A percentile compares a stretch with the other conserved stretches of the same genome.
Conservation (phyloP, 2,888 invertebrate genomes). For the Dryococelus australis region DNA sequence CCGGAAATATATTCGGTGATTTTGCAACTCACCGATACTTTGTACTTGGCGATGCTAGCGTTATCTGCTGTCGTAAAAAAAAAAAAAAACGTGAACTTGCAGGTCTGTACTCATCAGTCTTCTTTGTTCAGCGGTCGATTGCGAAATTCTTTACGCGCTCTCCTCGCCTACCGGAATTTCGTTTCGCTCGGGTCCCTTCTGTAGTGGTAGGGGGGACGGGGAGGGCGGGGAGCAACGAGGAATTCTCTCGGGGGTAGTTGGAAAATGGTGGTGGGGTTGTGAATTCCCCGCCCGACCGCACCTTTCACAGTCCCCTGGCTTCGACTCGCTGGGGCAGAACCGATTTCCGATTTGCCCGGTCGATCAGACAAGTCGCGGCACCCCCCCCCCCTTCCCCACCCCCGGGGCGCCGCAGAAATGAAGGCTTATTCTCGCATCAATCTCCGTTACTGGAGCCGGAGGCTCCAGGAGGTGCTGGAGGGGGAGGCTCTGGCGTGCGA, state of each 20-base stretch:
- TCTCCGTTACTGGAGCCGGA: not conserved
- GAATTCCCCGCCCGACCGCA: not conserved
- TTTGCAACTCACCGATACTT: too few species aligned
- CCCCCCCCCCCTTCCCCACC: too few species aligned
- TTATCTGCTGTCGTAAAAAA: too few species aligned
- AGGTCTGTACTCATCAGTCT: too few species aligned
- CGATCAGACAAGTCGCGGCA: not conserved
- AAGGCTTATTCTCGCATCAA: constrained; percentile 11
- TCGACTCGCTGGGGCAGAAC: not conserved
- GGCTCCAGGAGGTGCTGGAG: not conserved
- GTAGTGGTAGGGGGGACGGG: not conserved
- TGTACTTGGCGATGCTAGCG: too few species aligned
- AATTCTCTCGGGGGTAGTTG: not conserved
- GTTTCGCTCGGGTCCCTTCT: not conserved
- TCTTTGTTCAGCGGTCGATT: too few species aligned
- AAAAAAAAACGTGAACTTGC: too few species aligned
- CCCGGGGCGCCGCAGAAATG: not conserved
- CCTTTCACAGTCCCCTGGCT: not conserved
- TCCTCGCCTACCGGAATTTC: too few species aligned
- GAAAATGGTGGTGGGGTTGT: not conserved
- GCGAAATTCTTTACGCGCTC: too few species aligned
- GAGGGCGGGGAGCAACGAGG: too few species aligned
- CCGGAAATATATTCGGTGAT: too few species aligned
- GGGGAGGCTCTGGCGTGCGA: not conserved
- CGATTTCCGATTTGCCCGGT: not conserved